Evolutionary conservation across 1,140 invertebrate genomes (phyloP), one percentile per base, ranked within the genome.

Genomic region (Eurytemora carolleeae): DNA sequence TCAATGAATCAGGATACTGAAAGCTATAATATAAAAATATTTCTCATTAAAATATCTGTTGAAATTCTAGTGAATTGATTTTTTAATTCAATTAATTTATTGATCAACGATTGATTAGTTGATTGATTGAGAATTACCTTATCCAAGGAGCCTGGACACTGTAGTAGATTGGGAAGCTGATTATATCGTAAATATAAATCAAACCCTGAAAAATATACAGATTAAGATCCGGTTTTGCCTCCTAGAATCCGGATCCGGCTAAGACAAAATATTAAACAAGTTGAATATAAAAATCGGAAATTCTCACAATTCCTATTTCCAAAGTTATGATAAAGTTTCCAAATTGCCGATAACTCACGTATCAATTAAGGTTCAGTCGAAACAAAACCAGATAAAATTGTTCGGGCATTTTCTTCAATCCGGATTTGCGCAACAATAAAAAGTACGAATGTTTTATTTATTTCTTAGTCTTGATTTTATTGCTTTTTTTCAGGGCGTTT

Each of bases 121-220:
- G n/a, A n/a, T n/a, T n/a, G n/a, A 44, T 44, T 12, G n/a, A n/a
- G n/a, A n/a, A 7, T 44, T 44, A 44, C 31, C 31, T 44, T 44
- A 82, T 81, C 86, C 90, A 93, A 59, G 91, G 91, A 66, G 82
- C 77, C 71, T 93, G 87, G 58, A 90, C 73, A 24, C 92, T 73
- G 65, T 89, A 78, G 74, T 93, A 93, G 1, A 92, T 76, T 12
- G 31, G 31, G n/a, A 12, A 44, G n/a, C 7, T 44, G 7, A 44
- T 44, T 12, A 44, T 12, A n/a, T 44, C 31, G 31, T 44, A 44
- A n/a, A 44, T 44, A 44, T 44, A 44, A 12, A 44, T 7, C 7
- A 44, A 44, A n/a, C 31, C 31, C 31, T 44, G 31, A 44, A 44
- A 7, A 44, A 44, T 12, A 7, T 12, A 44, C 7, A 44, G n/a